Conservation (phyloP, 2,797 vertebrate species). For the Mormyrops attenuatus region DNA sequence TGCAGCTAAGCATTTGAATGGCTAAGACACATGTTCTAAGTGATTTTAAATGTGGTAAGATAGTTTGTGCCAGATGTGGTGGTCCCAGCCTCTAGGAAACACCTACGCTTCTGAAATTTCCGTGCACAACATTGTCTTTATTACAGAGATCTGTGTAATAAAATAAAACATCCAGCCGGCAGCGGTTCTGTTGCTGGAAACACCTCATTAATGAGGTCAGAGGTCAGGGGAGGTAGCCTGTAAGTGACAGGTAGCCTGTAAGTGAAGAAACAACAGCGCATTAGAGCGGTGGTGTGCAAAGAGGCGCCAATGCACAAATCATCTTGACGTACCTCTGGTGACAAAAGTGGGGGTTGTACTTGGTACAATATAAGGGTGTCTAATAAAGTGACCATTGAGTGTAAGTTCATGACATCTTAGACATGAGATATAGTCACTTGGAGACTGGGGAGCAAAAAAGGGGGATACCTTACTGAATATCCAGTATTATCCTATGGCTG, state of each 20-base stretch:
- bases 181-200: neutral
- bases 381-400: neutral
- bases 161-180: neutral
- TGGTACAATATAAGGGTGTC: neutral
- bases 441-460: neutral
- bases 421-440: neutral
- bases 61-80: neutral
- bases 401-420: neutral
- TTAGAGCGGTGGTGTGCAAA: neutral
- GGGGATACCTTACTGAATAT: conserved; percentile 28
- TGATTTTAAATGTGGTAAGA: neutral
- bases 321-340: neutral
- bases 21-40: neutral
- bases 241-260: neutral
- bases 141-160: neutral
- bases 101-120: neutral
- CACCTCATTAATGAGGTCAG: neutral
- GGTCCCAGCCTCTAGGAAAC: neutral
- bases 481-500: neutral
- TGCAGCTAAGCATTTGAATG: neutral
- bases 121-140: neutral
- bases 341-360: neutral
- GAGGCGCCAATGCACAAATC: neutral
- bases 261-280: neutral
- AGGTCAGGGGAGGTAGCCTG: neutral